Evolutionary conservation across 2,797 vertebrate genomes (phyloP).

Genomic region (Oryzias sinensis): DNA sequence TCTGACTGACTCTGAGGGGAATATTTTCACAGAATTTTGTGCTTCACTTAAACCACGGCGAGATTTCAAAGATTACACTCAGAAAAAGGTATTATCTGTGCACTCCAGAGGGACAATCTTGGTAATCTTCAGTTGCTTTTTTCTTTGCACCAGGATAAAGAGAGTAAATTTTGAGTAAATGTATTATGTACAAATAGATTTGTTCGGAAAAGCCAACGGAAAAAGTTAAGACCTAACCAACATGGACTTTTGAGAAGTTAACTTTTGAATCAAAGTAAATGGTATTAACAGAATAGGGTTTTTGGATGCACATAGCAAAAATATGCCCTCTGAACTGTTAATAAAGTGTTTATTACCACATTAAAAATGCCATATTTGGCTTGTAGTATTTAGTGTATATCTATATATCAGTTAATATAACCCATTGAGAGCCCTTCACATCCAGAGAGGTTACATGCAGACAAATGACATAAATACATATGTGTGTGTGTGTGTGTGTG

Average conservation of each 20-base stretch:
- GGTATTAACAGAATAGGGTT: too few species aligned
- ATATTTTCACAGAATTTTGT: slow-evolving; percentile 33
- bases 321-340: too few species aligned
- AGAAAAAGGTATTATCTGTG: slow-evolving; percentile 33
- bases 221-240: slow-evolving; percentile 15
- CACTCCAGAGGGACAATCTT: slow-evolving; percentile 18
- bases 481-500: too few species aligned
- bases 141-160: slow-evolving; percentile 30
- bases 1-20: slow-evolving; percentile 14
- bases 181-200: slow-evolving; percentile 15
- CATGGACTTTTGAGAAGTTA: slow-evolving; percentile 4
- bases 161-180: slow-evolving; percentile 40
- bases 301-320: too few species aligned
- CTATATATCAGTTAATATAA: too few species aligned
- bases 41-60: slow-evolving; percentile 27
- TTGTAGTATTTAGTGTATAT: too few species aligned
- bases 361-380: too few species aligned
- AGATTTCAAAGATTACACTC: slow-evolving; percentile 45
- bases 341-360: too few species aligned
- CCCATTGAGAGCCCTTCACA: too few species aligned
- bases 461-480: too few species aligned
- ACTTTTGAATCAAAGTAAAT: background rate
- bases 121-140: slow-evolving; percentile 38
- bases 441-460: too few species aligned
- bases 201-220: slow-evolving; percentile 11